phyloP scores from a whole-genome alignment of 1,140 invertebrate genomes.

The Rhopalosiphum padi region DNA sequence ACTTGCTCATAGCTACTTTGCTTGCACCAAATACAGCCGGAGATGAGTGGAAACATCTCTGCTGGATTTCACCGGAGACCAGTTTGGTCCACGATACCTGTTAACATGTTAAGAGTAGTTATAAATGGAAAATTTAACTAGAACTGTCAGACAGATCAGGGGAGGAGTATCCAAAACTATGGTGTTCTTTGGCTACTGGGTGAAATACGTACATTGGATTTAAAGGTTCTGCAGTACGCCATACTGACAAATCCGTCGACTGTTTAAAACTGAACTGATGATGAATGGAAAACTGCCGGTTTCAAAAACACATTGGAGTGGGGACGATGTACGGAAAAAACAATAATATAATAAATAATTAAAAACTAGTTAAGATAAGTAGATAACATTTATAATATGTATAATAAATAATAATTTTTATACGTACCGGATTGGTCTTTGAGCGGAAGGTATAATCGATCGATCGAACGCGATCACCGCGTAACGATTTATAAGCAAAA shows the following conservation, averaged over 20 bases:
- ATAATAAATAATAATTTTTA: not conserved
- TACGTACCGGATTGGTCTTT: not conserved
- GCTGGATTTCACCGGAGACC: slow-evolving; percentile 70
- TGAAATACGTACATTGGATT: slow-evolving; percentile 9
- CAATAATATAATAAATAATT: not conserved
- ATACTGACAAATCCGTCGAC: not conserved
- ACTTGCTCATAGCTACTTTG: slow-evolving; percentile 94
- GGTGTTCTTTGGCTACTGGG: not conserved
- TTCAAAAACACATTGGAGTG: not conserved
- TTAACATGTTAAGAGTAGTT: not conserved
- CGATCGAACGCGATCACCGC: not conserved
- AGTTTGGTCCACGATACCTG: slow-evolving; percentile 42
- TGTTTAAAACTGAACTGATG: not conserved
- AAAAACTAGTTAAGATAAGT: not conserved
- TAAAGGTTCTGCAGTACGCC: slow-evolving; percentile 43
- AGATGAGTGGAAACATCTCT: slow-evolving; percentile 78
- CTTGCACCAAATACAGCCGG: slow-evolving; percentile 74
- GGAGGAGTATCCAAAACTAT: not conserved
- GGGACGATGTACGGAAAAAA: not conserved
- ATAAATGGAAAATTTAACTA: not conserved
- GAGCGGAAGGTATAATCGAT: not conserved
- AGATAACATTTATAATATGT: not conserved
- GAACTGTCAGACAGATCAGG: not conserved
- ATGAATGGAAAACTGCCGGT: not conserved
- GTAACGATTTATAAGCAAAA: not conserved